Evolutionary conservation across 2,797 vertebrate genomes (phyloP).

Genomic region (Pogonophryne albipinna): DNA sequence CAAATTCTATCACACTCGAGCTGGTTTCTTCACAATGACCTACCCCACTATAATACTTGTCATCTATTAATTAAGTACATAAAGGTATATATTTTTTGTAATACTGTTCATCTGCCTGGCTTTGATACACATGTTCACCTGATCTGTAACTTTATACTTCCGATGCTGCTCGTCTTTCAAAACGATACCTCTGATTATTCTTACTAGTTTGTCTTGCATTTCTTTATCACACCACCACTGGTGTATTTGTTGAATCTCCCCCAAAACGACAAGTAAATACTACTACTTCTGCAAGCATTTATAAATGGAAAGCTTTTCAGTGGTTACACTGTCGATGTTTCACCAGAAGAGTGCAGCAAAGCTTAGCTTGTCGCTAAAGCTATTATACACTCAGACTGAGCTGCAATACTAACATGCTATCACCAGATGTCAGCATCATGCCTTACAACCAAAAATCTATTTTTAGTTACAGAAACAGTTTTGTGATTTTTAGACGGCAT

Average conservation of each 20-base stretch:
- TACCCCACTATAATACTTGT: neutral
- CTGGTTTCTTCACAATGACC: too few relatives aligned
- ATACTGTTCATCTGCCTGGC: neutral
- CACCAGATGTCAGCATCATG: conserved; percentile 54
- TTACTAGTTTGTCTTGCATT: too few relatives aligned
- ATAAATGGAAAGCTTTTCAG: neutral
- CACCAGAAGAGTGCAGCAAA: conserved; percentile 59
- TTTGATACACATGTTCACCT: neutral
- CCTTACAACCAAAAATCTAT: neutral
- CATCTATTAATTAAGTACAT: neutral
- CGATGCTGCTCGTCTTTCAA: neutral
- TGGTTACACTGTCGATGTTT: neutral
- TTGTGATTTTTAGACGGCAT: neutral
- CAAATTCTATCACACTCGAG: too few relatives aligned
- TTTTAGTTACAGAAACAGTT: neutral
- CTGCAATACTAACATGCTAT: neutral
- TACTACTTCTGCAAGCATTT: too few relatives aligned
- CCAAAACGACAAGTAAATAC: too few relatives aligned
- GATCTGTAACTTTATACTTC: neutral
- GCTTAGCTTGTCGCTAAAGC: neutral
- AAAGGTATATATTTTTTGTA: neutral
- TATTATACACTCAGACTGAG: rapidly evolving
- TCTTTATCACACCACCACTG: too few relatives aligned
- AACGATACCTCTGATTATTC: too few relatives aligned
- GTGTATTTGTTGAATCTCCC: too few relatives aligned